Conservation (phyloP, 1,140 invertebrate genomes). For the Drosophila virilis region DNA sequence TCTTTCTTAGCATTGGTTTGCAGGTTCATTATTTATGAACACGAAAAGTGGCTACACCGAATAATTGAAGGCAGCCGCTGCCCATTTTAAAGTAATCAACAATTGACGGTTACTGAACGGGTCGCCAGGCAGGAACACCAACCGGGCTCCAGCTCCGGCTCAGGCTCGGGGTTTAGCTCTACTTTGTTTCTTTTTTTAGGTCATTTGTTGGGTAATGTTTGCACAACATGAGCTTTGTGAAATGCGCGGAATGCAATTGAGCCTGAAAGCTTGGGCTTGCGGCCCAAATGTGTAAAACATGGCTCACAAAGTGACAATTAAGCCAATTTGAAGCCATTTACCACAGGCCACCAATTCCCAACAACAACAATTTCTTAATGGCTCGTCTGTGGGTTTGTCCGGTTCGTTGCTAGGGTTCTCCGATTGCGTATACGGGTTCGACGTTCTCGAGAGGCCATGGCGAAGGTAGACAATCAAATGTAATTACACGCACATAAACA, state of each 20-base stretch:
- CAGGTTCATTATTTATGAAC: constrained; percentile 74
- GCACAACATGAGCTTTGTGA: constrained; percentile 41
- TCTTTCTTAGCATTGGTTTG: constrained; percentile 24
- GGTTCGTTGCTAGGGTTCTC: no score
- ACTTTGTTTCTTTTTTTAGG: constrained; percentile 46
- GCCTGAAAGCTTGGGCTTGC: background rate
- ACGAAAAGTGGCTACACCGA: constrained; percentile 64
- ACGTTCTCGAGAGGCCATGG: constrained; percentile 44
- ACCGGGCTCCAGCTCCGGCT: background rate
- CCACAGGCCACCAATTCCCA: constrained; percentile 41
- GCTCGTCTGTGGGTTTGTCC: background rate
- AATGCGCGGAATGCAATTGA: constrained; percentile 49
- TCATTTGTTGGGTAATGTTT: constrained; percentile 54
- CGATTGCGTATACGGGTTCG: constrained; percentile 33
- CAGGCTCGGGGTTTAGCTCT: background rate
- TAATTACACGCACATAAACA: constrained; percentile 82
- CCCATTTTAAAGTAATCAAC: constrained; percentile 77
- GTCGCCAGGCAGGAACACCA: no score
- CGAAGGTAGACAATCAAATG: constrained; percentile 76
- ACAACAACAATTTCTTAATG: constrained; percentile 44
- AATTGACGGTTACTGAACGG: background rate
- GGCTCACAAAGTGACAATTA: constrained; percentile 79
- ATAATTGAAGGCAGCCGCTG: constrained; percentile 71
- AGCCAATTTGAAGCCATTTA: constrained; percentile 81
- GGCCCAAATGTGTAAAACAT: constrained; percentile 66